phyloP scores from a whole-genome alignment of 2,113 vertebrate species.

The Nasalis larvatus region DNA sequence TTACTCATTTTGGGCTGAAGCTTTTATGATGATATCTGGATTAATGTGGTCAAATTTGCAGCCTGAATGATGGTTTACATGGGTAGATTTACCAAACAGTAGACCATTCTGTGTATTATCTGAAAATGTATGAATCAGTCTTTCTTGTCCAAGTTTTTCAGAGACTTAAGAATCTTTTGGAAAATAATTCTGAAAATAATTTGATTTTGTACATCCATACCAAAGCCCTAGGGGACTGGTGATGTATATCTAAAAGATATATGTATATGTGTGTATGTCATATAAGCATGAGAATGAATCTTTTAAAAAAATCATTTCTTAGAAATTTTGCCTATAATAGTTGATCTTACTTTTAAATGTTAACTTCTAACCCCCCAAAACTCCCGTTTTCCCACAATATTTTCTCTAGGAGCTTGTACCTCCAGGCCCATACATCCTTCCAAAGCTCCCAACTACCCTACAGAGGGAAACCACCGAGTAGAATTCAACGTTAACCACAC shows the following conservation, averaged over 20 bases:
- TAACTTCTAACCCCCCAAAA: background rate
- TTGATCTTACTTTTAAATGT: slow-evolving; percentile 1
- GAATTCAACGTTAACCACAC: slow-evolving; percentile 84
- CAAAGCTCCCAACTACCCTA: slow-evolving; percentile 70
- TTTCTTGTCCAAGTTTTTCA: slow-evolving; percentile 14
- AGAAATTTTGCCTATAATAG: background rate
- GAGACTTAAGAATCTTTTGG: slow-evolving; percentile 9
- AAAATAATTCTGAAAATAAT: slow-evolving; percentile 37
- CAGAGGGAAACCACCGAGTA: slow-evolving; percentile 85
- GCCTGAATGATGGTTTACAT: background rate
- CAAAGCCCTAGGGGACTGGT: background rate
- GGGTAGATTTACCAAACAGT: background rate
- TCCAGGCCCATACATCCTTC: slow-evolving; percentile 80
- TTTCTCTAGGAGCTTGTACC: slow-evolving; percentile 78
- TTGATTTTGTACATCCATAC: background rate
- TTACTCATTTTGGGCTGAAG: background rate
- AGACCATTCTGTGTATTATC: background rate
- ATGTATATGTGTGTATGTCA: background rate
- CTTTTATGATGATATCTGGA: background rate
- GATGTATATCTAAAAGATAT: background rate
- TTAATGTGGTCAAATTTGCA: background rate
- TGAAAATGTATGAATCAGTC: background rate
- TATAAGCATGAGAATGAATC: background rate
- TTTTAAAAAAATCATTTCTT: background rate
- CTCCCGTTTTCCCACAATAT: background rate